These are phyloP conservation scores for Agrotis segetum DNA, from an alignment of 2,888 invertebrate species.

Conservation along the genomic window DNA sequence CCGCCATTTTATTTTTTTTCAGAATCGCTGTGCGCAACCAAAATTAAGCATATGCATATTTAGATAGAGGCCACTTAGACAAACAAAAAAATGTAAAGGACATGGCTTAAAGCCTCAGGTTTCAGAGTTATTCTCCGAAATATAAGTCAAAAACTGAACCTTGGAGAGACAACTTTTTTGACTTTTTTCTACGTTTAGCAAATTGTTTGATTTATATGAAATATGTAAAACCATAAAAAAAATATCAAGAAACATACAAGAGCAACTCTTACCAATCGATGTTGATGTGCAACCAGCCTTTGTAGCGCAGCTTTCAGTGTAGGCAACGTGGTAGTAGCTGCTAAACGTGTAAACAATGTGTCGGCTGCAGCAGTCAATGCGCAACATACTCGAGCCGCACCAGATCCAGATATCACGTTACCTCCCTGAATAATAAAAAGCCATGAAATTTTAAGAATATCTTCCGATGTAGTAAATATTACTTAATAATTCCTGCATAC, in stretches of 20 bases:
- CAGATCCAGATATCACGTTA: conserved; percentile 93
- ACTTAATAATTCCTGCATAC: conserved; percentile 66
- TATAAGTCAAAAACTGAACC: too few relatives aligned
- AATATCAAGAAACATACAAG: background rate
- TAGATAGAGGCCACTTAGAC: too few relatives aligned
- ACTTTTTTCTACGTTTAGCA: too few relatives aligned
- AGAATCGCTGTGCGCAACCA: too few relatives aligned
- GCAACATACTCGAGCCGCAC: conserved; percentile 97
- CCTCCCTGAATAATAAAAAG: conserved; percentile 77
- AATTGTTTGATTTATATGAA: too few relatives aligned
- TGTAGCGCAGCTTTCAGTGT: conserved; percentile 96
- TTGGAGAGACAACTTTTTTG: too few relatives aligned
- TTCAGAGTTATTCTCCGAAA: too few relatives aligned
- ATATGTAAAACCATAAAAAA: background rate
- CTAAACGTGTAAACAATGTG: conserved; percentile 97
- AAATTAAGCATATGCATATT: too few relatives aligned
- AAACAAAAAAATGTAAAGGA: too few relatives aligned
- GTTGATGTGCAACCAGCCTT: conserved; percentile 96
- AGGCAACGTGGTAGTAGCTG: conserved; percentile 96
- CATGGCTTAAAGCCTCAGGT: too few relatives aligned
- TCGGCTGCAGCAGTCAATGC: conserved; percentile 97
- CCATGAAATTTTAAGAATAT: background rate
- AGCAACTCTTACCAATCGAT: conserved; percentile 92
- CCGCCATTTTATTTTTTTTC: too few relatives aligned
- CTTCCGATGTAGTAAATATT: too few relatives aligned